Percentiles rank a stretch among this genome's conserved stretches.
phyloP scores from a whole-genome alignment of 2,888 invertebrate genomes.

The Eugnorisma glareosa region DNA sequence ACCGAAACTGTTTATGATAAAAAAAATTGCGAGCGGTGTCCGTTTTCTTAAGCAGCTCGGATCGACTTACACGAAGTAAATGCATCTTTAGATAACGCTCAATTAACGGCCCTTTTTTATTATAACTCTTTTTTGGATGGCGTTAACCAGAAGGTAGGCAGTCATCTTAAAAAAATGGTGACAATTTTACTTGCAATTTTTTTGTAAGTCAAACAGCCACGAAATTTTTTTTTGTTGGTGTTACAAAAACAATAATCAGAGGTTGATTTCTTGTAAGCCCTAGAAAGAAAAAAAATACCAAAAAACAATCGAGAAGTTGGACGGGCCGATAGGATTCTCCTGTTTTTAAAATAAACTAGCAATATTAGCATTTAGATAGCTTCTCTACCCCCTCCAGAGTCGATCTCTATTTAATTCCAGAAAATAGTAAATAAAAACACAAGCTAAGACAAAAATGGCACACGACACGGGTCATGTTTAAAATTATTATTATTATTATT shows the following conservation, averaged over 20 bases:
- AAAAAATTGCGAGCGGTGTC: conserved; percentile 82
- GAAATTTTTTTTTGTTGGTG: neutral
- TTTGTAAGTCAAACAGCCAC: neutral
- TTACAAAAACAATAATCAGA: neutral
- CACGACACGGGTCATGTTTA: conserved; percentile 20
- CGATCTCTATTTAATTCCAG: conserved; percentile 26
- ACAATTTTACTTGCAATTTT: neutral
- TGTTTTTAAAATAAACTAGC: conserved; percentile 14
- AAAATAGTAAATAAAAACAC: conserved; percentile 20
- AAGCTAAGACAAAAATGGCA: conserved; percentile 30
- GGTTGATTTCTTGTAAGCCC: neutral
- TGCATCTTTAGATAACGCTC: conserved; percentile 85
- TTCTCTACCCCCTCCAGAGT: conserved; percentile 15
- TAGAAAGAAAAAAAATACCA: neutral
- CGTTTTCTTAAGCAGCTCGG: conserved; percentile 79
- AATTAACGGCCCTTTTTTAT: conserved; percentile 84
- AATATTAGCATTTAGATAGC: conserved; percentile 39
- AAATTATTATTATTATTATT: no score
- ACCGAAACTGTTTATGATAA: conserved; percentile 82
- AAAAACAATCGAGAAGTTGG: neutral
- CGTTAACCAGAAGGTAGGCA: conserved; percentile 68
- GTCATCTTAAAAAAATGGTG: neutral
- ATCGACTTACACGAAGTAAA: conserved; percentile 81
- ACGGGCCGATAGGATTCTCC: neutral
- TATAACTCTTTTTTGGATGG: conserved; percentile 72